Percentiles rank a stretch among this genome's conserved stretches.
These are phyloP conservation scores for Panulirus ornatus DNA, from an alignment of 1,140 invertebrate species.

Conservation along the genomic window DNA sequence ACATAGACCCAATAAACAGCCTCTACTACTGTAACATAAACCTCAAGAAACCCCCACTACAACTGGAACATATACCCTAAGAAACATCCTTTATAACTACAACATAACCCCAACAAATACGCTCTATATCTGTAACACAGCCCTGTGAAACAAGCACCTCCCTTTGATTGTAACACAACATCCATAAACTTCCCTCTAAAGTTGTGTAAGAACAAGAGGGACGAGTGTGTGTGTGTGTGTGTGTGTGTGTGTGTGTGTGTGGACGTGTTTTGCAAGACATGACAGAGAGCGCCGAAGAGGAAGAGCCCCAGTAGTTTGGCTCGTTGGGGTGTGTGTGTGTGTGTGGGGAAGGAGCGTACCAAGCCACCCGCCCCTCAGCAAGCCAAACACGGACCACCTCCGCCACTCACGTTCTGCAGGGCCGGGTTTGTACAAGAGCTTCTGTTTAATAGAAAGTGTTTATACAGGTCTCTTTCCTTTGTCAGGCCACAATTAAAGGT, in stretches of 20 bases:
- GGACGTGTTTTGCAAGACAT: background rate
- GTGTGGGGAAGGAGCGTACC: background rate
- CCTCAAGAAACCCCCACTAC: too few relatives aligned
- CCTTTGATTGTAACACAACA: too few relatives aligned
- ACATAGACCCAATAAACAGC: too few relatives aligned
- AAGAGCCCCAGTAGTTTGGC: background rate
- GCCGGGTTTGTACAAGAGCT: slow-evolving; percentile 60
- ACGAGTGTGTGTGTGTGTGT: background rate
- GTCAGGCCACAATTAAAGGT: slow-evolving; percentile 63
- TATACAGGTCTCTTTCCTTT: slow-evolving; percentile 61
- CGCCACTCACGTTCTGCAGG: background rate
- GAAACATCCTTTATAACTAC: too few relatives aligned
- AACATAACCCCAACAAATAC: too few relatives aligned
- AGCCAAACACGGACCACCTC: background rate
- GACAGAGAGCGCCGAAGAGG: background rate
- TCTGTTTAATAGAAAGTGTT: slow-evolving; percentile 61
- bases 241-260: background rate
- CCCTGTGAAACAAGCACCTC: too few relatives aligned
- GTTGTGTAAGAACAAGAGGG: too few relatives aligned
- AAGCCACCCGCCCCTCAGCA: background rate
- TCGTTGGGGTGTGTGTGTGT: background rate
- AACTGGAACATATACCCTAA: too few relatives aligned
- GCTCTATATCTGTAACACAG: too few relatives aligned
- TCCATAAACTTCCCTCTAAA: too few relatives aligned
- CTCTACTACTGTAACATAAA: too few relatives aligned